phyloP scores from a whole-genome alignment of 53 echinoderm and acorn worm species.

The Henricia sp. region DNA sequence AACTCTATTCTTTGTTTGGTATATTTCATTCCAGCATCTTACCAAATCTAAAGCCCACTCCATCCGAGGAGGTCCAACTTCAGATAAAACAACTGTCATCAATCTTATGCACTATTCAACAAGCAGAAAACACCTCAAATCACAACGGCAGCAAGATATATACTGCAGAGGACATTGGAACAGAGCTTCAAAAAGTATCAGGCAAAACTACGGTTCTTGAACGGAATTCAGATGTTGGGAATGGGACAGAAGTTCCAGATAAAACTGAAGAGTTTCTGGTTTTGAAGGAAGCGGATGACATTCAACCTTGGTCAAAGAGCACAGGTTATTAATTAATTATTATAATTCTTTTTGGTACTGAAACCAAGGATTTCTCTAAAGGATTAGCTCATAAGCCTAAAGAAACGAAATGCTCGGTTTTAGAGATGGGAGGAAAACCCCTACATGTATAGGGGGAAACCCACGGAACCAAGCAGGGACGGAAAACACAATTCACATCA shows the following conservation, averaged over 20 bases:
- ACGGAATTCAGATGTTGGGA: neutral
- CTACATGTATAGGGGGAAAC: too few species aligned
- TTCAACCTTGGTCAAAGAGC: slow-evolving; percentile 30
- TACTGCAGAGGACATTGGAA: slow-evolving; percentile 28
- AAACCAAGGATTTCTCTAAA: too few species aligned
- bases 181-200: slow-evolving; percentile 1
- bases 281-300: slow-evolving; percentile 14
- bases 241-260: neutral
- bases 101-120: slow-evolving; percentile 23
- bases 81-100: slow-evolving; percentile 10
- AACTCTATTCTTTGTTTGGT: too few species aligned
- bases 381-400: too few species aligned
- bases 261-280: neutral
- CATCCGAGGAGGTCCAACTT: slow-evolving; percentile 16
- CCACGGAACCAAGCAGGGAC: too few species aligned
- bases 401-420: too few species aligned
- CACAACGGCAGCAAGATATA: slow-evolving; percentile 9
- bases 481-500: too few species aligned
- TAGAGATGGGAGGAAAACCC: too few species aligned
- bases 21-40: slow-evolving; percentile 22
- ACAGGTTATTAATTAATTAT: too few species aligned
- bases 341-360: too few species aligned
- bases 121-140: neutral
- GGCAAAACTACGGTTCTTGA: neutral
- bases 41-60: slow-evolving; percentile 25